Conservation (phyloP, 2,113 vertebrate genomes). For the human (Homo sapiens) region GRCh38 chr9:19469001-19469500, state of each 20-base stretch:
- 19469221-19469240: neutral
- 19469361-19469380: too few relatives aligned
- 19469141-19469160: neutral
- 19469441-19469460: neutral
- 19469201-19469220: accelerated
- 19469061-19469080: neutral
- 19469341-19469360: neutral
- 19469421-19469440: neutral
- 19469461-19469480: too few relatives aligned
- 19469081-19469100: neutral
- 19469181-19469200: neutral
- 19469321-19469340: accelerated
- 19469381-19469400: neutral
- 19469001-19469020: neutral
- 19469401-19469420: neutral
- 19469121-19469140: neutral
- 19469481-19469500: neutral
- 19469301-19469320: neutral
- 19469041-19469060: neutral
- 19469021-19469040: neutral
- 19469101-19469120: neutral
- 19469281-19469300: neutral
- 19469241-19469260: neutral
- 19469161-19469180: neutral
- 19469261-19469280: too few relatives aligned